Evolutionary conservation across 2,888 invertebrate species (phyloP), one percentile per base, ranked within the genome.

Genomic region (Cosmopolites sordidus): DNA sequence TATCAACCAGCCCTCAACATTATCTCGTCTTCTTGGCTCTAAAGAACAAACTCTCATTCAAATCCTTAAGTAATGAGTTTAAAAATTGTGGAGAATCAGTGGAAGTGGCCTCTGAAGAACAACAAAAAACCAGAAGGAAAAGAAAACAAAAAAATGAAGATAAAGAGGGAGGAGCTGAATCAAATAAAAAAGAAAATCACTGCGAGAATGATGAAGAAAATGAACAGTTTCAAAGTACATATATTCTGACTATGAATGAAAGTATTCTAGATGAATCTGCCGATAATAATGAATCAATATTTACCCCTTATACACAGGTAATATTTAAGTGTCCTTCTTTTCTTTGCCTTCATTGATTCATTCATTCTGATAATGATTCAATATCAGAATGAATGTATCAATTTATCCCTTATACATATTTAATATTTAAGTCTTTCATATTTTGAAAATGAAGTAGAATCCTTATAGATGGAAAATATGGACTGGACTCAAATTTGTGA

Each of bases 201-300:
- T 14, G 54, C 1, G 59, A 63, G 47, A 43, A 47, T 17, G 59
- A 62, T 27, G 58, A 62, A 27, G 53, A 69, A 29, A 62, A 65
- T 3, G 80, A 80, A 40, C 64, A 66, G 45, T 67, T 70, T 61
- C 81, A 79, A 66, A 83, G 83, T 42, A 83, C 82, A 65, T 89
- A 87, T 64, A 69, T 87, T 53, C 73, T 89, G 43, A 87, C 86
- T 38, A 79, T 89, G 73, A 81, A 84, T 1, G 87, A 87, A 70
- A 63, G 61, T 18, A 46, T 66, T 27, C 64, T 48, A 38, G 63
- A 66, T 33, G 62, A 65, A 16, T 52, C 58, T 43, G 59, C 56
- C 29, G 43, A 58, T 30, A 22, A 48, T 2, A 53, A 58, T 43
- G 56, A 61, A 18, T 40, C 53, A 4, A 58, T 72, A 42, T 86